Conservation (phyloP, 35 echinoderm and acorn worm species). For the Lytechinus variegatus region DNA sequence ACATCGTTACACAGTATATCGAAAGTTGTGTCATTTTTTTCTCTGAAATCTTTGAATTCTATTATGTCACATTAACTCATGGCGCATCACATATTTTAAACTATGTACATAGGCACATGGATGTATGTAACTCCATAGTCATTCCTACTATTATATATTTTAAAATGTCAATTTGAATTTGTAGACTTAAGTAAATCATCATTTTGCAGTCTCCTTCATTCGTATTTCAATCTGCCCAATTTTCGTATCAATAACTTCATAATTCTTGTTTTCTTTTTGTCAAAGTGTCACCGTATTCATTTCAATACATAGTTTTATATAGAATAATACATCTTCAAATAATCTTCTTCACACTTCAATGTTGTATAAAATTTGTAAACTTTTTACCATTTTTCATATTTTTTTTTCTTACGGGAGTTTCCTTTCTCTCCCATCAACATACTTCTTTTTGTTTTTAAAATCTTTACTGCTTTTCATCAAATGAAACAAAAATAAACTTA, state of each 20-base stretch:
- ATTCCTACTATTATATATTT: background rate
- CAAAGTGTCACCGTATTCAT: background rate
- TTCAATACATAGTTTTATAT: background rate
- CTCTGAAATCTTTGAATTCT: background rate
- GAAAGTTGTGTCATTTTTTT: background rate
- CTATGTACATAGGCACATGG: background rate
- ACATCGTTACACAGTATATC: background rate
- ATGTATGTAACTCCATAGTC: conserved; percentile 2
- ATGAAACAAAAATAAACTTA: background rate
- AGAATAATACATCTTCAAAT: conserved; percentile 4
- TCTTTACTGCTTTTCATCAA: conserved; percentile 4
- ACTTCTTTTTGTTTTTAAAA: background rate
- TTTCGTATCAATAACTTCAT: background rate
- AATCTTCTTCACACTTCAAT: background rate
- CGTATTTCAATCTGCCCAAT: background rate
- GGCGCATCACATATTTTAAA: background rate
- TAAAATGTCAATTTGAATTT: conserved; percentile 15
- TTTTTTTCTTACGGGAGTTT: background rate
- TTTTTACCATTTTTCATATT: background rate
- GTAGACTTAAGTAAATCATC: background rate
- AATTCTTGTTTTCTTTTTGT: background rate
- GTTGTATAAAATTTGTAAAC: background rate
- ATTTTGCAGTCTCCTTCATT: background rate
- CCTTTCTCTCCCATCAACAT: background rate
- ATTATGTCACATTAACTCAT: background rate